Conservation (phyloP, 2,113 vertebrate genomes). For the Cryptotis parvus region DNA sequence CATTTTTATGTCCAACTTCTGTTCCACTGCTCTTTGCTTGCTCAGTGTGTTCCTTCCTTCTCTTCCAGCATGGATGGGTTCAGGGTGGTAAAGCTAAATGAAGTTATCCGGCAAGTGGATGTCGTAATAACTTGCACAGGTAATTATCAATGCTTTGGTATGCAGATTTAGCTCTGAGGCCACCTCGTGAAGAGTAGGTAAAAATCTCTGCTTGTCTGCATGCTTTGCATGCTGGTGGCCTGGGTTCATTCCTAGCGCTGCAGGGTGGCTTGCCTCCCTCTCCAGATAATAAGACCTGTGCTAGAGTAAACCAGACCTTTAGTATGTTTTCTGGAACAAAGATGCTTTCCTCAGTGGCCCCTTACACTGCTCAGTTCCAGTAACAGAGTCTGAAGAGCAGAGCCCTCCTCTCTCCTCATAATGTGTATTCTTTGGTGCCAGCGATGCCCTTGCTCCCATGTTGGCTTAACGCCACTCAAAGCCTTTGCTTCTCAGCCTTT, state of each 20-base stretch:
- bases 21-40: not conserved
- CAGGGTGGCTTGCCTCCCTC: too few relatives aligned
- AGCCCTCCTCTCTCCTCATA: not conserved
- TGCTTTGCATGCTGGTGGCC: too few relatives aligned
- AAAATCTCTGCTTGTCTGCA: not conserved
- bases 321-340: not conserved
- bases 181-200: not conserved
- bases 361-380: not conserved
- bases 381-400: not conserved
- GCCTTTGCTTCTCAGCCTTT: not conserved
- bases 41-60: slow-evolving; percentile 57
- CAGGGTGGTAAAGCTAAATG: slow-evolving; percentile 97
- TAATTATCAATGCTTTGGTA: slow-evolving; percentile 74
- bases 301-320: not conserved
- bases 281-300: not conserved
- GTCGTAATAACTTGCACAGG: slow-evolving; percentile 99
- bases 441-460: not conserved
- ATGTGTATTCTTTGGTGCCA: not conserved
- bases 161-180: not conserved
- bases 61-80: slow-evolving; percentile 97
- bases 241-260: too few relatives aligned
- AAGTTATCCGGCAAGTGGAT: slow-evolving; percentile 98
- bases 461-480: not conserved
- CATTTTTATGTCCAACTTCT: not conserved
- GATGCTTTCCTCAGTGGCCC: not conserved